These are phyloP conservation scores for Zosterops hypoxanthus DNA, from an alignment of 2,113 vertebrate genomes.

Conservation along the genomic window DNA sequence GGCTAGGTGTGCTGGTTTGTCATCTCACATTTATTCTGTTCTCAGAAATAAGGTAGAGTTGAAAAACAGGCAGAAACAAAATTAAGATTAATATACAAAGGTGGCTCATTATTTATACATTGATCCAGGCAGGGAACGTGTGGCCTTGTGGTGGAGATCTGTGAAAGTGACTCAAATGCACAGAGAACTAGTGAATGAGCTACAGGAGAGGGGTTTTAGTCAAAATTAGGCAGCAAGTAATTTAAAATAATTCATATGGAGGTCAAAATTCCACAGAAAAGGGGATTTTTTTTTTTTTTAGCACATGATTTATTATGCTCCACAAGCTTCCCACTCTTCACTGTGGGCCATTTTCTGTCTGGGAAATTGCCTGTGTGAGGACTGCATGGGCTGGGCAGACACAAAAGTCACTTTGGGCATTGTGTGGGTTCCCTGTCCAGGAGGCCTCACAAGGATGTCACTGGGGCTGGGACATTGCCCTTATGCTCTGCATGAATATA, in stretches of 20 bases:
- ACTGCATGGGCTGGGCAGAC: rapidly evolving
- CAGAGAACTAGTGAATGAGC: not conserved
- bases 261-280: not conserved
- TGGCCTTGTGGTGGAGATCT: not conserved
- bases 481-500: not conserved
- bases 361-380: not conserved
- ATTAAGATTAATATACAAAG: not conserved
- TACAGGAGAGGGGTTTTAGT: not conserved
- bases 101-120: not conserved
- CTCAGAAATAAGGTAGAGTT: not conserved
- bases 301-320: not conserved
- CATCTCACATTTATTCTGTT: not conserved
- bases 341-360: not conserved
- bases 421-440: too few relatives aligned
- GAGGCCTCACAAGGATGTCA: not conserved
- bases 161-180: not conserved
- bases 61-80: not conserved
- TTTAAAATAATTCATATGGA: not conserved
- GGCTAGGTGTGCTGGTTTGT: not conserved
- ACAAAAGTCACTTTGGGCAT: rapidly evolving
- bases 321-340: not conserved
- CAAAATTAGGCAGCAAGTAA: not conserved
- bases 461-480: not conserved
- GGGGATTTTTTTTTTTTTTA: not conserved
- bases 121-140: not conserved